Percentiles rank a stretch among this genome's conserved stretches.
phyloP scores from a whole-genome alignment of 2,888 invertebrate species.

The Cryptocheilus praepositus region DNA sequence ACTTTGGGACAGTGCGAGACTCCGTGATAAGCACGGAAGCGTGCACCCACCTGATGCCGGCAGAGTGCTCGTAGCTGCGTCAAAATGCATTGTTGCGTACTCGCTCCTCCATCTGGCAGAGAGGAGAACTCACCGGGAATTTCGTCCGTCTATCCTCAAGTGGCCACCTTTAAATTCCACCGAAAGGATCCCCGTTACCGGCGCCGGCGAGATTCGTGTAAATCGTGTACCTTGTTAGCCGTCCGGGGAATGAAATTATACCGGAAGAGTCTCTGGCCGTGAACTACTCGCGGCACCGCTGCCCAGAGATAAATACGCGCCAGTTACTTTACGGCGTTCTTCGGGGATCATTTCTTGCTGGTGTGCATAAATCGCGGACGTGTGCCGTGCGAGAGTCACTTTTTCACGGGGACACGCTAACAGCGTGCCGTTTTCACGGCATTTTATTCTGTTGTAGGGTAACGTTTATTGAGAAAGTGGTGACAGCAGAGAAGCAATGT shows the following conservation, averaged over 20 bases:
- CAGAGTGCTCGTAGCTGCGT: constrained; percentile 13
- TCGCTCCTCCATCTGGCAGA: background rate
- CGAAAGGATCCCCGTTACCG: background rate
- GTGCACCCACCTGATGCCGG: constrained; percentile 27
- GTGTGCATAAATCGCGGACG: too few relatives aligned
- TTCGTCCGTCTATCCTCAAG: constrained; percentile 11
- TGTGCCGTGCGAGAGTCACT: too few relatives aligned
- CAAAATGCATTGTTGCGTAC: constrained; percentile 17
- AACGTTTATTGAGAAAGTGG: too few relatives aligned
- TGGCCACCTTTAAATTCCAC: constrained; percentile 10
- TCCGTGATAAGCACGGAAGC: constrained; percentile 31
- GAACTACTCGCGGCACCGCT: background rate
- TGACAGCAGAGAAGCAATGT: too few relatives aligned
- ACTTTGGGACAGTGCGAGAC: constrained; percentile 38
- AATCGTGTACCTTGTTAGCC: constrained; percentile 15
- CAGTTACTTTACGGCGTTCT: constrained; percentile 2
- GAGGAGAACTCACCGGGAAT: constrained; percentile 12
- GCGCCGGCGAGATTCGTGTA: constrained; percentile 9
- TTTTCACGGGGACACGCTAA: too few relatives aligned
- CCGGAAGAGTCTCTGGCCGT: constrained; percentile 1
- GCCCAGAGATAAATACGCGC: background rate
- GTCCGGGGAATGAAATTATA: constrained; percentile 4
- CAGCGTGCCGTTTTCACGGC: too few relatives aligned
- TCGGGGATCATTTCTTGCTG: constrained; percentile 4
- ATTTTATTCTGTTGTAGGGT: too few relatives aligned